Base-by-base conservation (phyloP, 53 echinoderm and acorn worm genomes). In the Crossaster papposus region DNA sequence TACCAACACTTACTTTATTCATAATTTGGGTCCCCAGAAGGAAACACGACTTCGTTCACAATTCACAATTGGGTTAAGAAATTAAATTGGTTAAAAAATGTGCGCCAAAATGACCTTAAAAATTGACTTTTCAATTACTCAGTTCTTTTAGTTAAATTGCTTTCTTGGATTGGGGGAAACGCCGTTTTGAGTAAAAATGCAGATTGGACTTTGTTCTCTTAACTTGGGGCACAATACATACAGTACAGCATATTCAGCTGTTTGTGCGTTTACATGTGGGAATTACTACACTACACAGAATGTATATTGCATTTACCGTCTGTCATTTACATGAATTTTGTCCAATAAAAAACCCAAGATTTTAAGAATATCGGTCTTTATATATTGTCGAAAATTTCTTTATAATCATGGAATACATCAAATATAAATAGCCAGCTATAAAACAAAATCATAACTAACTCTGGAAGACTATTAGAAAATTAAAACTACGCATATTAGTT, bases 371-470 rank as follows among this genome's bases (percentile, higher is more conserved):
- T 58, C 44, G 2, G 58, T 58, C 58, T 18, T 11, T 4, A 17
- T 58, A 14, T 17, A 18, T 58, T 17, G 22, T 58, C 58, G 17
- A 58, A 58, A 68, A 68, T 26, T 3, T 28, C n/a, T 28, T 68
- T 68, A 3, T 28, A n/a, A 28, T 20, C 68, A 68, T 28, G 7
- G 78, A 78, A 78, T 78, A 78, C 78, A 78, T 78, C n/a, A 51
- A 12, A 78, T 78, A 78, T 22, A 78, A 20, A 78, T 36, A n/a
- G 78, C 78, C 34, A 38, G 50, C 78, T 78, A 78, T 51, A 78
- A 78, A 78, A 78, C 44, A 44, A 75, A 10, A 4, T 78, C 51
- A 50, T 18, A 50, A 78, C 36, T 78, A 78, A 73, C 34, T 78
- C n/a, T 78, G 78, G 78, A 78, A 78, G 78, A 78, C 78, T 31